Evolutionary conservation across 2,797 vertebrate species (phyloP), one percentile per base, ranked within the genome.

Genomic region (Acrossocheilus fasciatus): DNA sequence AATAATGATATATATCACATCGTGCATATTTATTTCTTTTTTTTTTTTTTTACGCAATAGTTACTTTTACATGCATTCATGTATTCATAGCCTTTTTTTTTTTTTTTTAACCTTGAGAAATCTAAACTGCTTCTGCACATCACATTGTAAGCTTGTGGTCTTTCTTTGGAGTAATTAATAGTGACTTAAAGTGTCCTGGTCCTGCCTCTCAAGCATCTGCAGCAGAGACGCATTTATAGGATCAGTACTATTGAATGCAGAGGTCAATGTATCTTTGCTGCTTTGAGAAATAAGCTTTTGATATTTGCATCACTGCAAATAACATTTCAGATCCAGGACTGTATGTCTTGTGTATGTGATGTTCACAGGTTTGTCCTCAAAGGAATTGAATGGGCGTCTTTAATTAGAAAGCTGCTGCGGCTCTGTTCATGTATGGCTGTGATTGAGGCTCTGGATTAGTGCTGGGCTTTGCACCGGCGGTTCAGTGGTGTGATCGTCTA

Each of bases 371-470:
- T 69, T 81, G 79, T 81, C 59, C 78, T 80, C n/a, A 23, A n/a
- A 45, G 59, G 78, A 80, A 34, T 59, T 39, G 15, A 82, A 85
- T 80, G 14, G 20, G 39, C 6, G 47, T 72, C 74, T 87, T 45
- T 78, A 26, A 87, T 72, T 84, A 85, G 78, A 88, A 82, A 20
- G 18, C n/a, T 18, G n/a, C 36, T 30, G 74, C 11, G 11, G 26
- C 41, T 14, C 62, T 23, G 84, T 83, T 59, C 81, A 76, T 83
- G 41, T 76, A 12, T 45, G 80, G 41, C 50, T 77, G 9, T 81
- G 84, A 52, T 88, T 85, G 77, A 69, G 57, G 77, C 72, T 70
- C 64, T 83, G 85, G 88, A 87, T 90, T 88, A 90, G 66, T 79
- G 72, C 62, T 45, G 77, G 81, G 73, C 75, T 84, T 68, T 77